These are phyloP conservation scores for Ichneumon xanthorius DNA, from an alignment of 2,888 invertebrate genomes.

Conservation along the genomic window DNA sequence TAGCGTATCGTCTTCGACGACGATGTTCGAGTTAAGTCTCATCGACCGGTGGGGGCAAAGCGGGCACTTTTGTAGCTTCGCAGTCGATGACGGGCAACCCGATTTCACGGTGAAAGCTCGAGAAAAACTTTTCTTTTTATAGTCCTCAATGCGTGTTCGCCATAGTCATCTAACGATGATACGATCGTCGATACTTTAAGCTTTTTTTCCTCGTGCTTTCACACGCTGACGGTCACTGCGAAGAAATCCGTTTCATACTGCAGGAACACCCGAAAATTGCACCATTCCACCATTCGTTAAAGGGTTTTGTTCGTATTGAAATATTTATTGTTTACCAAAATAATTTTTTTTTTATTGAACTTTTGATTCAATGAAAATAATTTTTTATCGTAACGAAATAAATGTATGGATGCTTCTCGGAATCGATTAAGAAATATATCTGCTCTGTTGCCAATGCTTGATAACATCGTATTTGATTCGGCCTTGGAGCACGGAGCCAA, in stretches of 20 bases:
- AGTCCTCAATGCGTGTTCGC: neutral
- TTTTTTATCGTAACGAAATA: neutral
- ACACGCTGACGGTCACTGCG: neutral
- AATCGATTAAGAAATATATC: neutral
- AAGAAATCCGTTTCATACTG: neutral
- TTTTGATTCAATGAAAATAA: neutral
- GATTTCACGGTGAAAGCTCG: constrained; percentile 36
- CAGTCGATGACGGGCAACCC: constrained; percentile 57
- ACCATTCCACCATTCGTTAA: neutral
- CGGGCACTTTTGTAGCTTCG: constrained; percentile 77
- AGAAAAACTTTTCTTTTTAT: constrained; percentile 30
- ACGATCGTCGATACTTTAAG: neutral
- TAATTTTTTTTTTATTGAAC: neutral
- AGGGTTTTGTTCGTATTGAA: neutral
- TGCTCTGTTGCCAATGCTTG: constrained; percentile 24
- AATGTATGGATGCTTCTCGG: neutral
- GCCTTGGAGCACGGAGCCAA: constrained; percentile 19
- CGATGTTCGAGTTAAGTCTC: constrained; percentile 68
- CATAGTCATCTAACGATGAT: neutral
- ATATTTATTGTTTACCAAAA: neutral
- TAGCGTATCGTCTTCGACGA: constrained; percentile 50
- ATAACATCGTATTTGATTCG: constrained; percentile 15
- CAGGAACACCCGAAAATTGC: neutral
- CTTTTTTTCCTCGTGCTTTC: neutral
- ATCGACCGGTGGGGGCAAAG: constrained; percentile 71